A percentile compares a stretch with the other conserved stretches of the same genome.
Conservation (phyloP, 2,797 vertebrate genomes). For the Enteromius fasciolatus region DNA sequence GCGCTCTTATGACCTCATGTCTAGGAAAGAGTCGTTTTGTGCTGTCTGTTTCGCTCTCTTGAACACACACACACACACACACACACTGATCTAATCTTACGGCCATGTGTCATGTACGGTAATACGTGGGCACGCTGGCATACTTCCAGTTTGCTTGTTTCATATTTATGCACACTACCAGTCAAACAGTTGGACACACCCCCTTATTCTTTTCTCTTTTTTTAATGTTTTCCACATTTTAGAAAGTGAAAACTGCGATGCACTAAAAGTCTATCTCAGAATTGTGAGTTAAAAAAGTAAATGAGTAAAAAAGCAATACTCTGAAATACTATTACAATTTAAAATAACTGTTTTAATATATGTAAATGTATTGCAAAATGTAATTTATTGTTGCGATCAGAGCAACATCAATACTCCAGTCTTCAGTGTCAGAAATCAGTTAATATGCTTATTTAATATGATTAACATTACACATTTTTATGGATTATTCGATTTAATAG, state of each 20-base stretch:
- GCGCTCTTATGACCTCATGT: slow-evolving; percentile 55
- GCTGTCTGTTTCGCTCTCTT: slow-evolving; percentile 20
- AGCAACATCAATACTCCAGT: neutral
- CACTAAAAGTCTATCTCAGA: neutral
- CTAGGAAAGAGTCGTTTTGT: slow-evolving; percentile 50
- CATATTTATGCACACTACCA: slow-evolving; percentile 7
- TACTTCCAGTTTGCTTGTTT: slow-evolving; percentile 19
- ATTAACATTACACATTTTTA: neutral
- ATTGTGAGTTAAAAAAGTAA: too few relatives aligned
- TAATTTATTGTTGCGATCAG: neutral
- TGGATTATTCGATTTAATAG: neutral
- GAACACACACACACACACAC: slow-evolving; percentile 19
- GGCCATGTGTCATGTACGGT: slow-evolving; percentile 43
- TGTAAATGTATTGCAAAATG: neutral
- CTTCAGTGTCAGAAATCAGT: neutral
- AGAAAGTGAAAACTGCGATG: neutral
- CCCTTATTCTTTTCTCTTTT: neutral
- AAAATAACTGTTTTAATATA: neutral
- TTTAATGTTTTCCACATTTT: neutral
- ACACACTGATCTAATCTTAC: slow-evolving; percentile 24
- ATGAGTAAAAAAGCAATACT: too few relatives aligned
- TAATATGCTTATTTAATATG: neutral
- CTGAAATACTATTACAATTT: too few relatives aligned
- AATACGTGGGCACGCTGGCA: slow-evolving; percentile 33
- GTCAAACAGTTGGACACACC: neutral